phyloP scores from a whole-genome alignment of 2,797 vertebrate species.

The Coregonus suidteri region DNA sequence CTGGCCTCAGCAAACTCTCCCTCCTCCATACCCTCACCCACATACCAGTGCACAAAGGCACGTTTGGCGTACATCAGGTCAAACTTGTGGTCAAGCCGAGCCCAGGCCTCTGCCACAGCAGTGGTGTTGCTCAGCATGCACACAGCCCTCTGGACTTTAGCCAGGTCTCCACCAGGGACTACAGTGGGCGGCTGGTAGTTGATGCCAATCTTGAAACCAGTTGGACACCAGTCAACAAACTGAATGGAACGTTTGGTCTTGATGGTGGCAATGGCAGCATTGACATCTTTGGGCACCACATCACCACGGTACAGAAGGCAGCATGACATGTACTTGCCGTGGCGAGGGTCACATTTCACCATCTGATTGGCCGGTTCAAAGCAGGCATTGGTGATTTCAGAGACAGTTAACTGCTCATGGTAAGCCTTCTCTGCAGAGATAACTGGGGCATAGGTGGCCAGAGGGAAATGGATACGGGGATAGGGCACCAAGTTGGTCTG shows the following conservation, averaged over 20 bases:
- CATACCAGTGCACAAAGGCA: conserved; percentile 48
- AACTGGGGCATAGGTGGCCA: too few species aligned
- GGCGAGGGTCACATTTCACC: conserved; percentile 40
- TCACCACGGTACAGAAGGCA: conserved; percentile 21
- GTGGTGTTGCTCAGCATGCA: too few species aligned
- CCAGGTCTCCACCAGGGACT: too few species aligned
- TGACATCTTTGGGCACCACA: conserved; percentile 69
- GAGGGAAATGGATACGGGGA: too few species aligned
- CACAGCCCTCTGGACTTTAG: too few species aligned
- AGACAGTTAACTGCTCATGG: conserved; percentile 59
- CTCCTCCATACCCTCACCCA: conserved; percentile 58
- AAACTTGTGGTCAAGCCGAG: conserved; percentile 13
- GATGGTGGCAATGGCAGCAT: conserved; percentile 77
- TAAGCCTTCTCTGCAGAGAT: conserved; percentile 61
- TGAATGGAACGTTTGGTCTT: conserved; percentile 55
- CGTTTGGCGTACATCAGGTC: background rate
- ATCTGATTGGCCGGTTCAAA: too few species aligned
- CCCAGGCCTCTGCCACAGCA: too few species aligned
- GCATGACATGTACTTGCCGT: conserved; percentile 43
- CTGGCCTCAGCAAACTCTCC: conserved; percentile 59
- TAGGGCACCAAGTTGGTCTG: too few species aligned
- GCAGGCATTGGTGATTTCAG: conserved; percentile 61
- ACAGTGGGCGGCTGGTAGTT: too few species aligned
- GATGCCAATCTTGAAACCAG: too few species aligned
- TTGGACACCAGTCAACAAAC: background rate